Evolutionary conservation across 2,113 vertebrate species (phyloP).

Genomic region (Phyllopteryx taeniolatus): DNA sequence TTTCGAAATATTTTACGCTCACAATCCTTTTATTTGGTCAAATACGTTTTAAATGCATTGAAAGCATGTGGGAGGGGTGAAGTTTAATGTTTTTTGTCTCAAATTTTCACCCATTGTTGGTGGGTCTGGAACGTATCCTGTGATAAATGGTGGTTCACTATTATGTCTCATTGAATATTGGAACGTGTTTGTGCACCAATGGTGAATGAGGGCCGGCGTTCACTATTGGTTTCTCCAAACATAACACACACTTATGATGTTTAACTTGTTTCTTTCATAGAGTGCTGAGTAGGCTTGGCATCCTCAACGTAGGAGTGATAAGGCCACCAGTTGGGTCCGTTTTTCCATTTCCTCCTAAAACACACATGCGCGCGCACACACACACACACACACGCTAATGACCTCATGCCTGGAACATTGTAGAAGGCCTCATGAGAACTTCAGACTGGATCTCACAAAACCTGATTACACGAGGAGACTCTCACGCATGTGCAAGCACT

Average conservation of each 20-base stretch:
- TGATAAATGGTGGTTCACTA: background rate
- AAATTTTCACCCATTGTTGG: no score
- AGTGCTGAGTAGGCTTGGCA: slow-evolving; percentile 24
- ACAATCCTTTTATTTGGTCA: no score
- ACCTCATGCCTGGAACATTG: slow-evolving; percentile 33
- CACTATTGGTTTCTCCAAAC: slow-evolving; percentile 44
- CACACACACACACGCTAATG: slow-evolving; percentile 19
- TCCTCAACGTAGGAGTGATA: slow-evolving; percentile 52
- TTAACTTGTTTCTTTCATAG: background rate
- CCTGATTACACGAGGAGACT: slow-evolving; percentile 4
- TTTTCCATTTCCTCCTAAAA: slow-evolving; percentile 38
- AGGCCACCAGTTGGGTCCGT: slow-evolving; percentile 31
- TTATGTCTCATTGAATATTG: background rate
- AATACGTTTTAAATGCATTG: no score
- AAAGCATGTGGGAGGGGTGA: no score
- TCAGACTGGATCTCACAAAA: slow-evolving; percentile 15
- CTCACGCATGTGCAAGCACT: slow-evolving; percentile 8
- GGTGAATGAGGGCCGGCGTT: slow-evolving; percentile 15
- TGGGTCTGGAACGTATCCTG: no score
- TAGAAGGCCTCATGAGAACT: slow-evolving; percentile 18
- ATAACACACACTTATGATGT: slow-evolving; percentile 39
- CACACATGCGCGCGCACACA: slow-evolving; percentile 6
- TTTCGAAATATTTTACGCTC: no score
- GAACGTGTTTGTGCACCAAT: background rate
- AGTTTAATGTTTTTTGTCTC: no score